Evolutionary conservation across 2,797 vertebrate species (phyloP), one percentile per base, ranked within the genome.

Genomic region (Girardinus metallicus): DNA sequence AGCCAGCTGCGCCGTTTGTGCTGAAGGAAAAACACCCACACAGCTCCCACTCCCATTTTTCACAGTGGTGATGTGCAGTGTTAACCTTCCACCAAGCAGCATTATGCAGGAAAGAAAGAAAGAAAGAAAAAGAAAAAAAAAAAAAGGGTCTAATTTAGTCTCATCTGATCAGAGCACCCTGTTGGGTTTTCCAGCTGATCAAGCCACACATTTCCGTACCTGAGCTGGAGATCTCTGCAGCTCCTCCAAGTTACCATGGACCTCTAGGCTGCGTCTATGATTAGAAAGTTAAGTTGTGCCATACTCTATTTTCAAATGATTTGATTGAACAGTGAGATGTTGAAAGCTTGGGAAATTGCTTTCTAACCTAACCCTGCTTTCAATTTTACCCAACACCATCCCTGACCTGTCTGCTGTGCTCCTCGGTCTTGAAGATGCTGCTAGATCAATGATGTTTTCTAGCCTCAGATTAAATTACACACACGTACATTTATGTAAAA

Each of bases 231-330:
- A 46, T 46, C n/a, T 73, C 71, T 31, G 44, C 71, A 73, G 44
- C 29, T 73, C 71, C 34, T 73, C 66, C 39, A 70, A 70, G 66
- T 70, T 70, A 44, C 39, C 41, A n/a, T 13, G n/a, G 66, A 70
- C 66, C 23, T 70, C 39, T n/a, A 43, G 41, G 39, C 66, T 43
- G 39, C 39, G n/a, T 70, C 66, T 68, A 26, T 68, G 60, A 64
- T 64, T 36, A 64, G 60, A 64, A 64, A 64, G 60, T 64, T 34
- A 64, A 34, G 60, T 64, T 57, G 53, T 57, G 53, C 53, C 53
- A 57, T 55, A 57, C 26, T 70, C 39, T 23, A 68, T 39, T 68
- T 41, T 44, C 41, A 43, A 34, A 70, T 68, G 18, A 68, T 11
- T 26, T 70, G 23, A 43, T 36, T 70, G 23, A 70, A 70, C 39